These are phyloP conservation scores for Alosa sapidissima DNA, from an alignment of 2,797 vertebrate genomes.

Conservation along the genomic window DNA sequence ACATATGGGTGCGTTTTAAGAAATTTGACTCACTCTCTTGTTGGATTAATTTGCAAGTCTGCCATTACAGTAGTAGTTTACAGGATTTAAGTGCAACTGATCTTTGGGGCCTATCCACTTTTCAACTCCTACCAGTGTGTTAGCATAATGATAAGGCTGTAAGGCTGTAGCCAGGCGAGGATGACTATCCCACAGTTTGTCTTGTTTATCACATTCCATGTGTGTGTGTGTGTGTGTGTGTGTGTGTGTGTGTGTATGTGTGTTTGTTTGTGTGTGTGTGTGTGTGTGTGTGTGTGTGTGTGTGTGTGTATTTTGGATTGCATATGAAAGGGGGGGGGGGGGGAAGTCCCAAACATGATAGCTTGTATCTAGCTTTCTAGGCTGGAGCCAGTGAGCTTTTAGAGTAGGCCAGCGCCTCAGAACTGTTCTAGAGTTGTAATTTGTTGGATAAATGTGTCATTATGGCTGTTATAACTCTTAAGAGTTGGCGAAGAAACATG, in stretches of 20 bases:
- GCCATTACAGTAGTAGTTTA: neutral
- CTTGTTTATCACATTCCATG: constrained; percentile 4
- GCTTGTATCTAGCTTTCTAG: neutral
- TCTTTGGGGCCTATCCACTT: neutral
- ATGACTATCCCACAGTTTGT: neutral
- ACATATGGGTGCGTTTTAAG: too few relatives aligned
- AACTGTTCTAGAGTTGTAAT: constrained; percentile 59
- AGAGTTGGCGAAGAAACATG: constrained; percentile 30
- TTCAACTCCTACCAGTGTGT: neutral
- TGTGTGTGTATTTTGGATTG: neutral
- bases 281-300: constrained; percentile 3
- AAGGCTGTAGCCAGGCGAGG: neutral
- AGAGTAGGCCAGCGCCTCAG: constrained; percentile 48
- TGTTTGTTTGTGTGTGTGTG: constrained; percentile 9
- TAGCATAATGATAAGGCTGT: neutral
- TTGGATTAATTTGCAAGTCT: too few relatives aligned
- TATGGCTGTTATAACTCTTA: constrained; percentile 62
- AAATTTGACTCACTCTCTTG: too few relatives aligned
- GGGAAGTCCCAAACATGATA: neutral
- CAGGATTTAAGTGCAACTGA: neutral
- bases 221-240: constrained; percentile 11
- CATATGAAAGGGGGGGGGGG: neutral
- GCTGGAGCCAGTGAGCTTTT: neutral
- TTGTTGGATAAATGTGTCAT: constrained; percentile 76
- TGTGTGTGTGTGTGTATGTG: constrained; percentile 1